These are phyloP conservation scores for Brachynemurus nebulosus DNA, from an alignment of 2,888 invertebrate species.

Conservation along the genomic window DNA sequence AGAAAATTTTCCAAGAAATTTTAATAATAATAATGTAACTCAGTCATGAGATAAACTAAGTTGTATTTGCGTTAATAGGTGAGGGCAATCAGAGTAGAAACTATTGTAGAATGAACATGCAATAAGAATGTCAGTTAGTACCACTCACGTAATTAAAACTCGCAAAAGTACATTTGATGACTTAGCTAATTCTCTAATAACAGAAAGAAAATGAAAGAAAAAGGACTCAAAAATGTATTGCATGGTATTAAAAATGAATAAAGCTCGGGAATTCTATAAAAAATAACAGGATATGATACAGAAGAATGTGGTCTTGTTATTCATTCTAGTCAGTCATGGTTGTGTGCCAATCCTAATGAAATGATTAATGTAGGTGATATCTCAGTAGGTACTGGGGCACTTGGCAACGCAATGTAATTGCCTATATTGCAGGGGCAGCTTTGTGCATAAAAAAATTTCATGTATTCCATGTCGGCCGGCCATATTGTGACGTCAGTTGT, in stretches of 20 bases:
- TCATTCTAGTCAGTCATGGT: too few species aligned
- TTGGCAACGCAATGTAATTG: too few species aligned
- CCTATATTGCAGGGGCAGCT: too few species aligned
- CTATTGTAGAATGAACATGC: background rate
- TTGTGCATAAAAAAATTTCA: too few species aligned
- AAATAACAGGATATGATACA: background rate
- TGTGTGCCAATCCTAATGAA: too few species aligned
- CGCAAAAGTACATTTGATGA: background rate
- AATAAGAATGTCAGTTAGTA: background rate
- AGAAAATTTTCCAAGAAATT: background rate
- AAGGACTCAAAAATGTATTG: background rate
- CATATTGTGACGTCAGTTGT: too few species aligned
- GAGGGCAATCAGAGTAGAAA: background rate
- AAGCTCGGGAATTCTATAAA: background rate
- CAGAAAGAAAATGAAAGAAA: background rate
- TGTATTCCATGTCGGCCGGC: too few species aligned
- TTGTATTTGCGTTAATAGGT: background rate
- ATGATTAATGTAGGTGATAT: too few species aligned
- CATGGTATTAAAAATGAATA: background rate
- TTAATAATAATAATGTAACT: background rate
- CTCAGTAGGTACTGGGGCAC: too few species aligned
- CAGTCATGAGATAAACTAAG: background rate
- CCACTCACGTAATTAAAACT: background rate
- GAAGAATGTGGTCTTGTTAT: background rate
- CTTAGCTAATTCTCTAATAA: background rate